These are phyloP conservation scores for Phyllopteryx taeniolatus DNA, from an alignment of 2,113 vertebrate species.

Conservation along the genomic window DNA sequence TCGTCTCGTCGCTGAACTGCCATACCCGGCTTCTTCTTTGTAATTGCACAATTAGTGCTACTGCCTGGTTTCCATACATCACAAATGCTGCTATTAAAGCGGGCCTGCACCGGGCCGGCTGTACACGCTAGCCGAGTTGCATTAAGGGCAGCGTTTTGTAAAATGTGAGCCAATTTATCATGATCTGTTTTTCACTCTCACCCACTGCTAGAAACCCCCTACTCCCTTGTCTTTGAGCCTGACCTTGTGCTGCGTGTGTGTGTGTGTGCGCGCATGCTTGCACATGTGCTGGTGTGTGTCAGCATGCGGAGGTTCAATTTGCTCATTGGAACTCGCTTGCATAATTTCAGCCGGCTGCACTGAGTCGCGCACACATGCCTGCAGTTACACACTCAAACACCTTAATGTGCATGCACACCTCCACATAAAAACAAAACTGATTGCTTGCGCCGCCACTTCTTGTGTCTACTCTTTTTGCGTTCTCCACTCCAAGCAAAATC, in stretches of 20 bases:
- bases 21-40: constrained; percentile 90
- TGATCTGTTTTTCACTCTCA: constrained; percentile 87
- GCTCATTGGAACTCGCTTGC: constrained; percentile 90
- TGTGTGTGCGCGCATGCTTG: constrained; percentile 23
- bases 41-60: constrained; percentile 99
- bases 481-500: constrained; percentile 75
- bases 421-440: constrained; percentile 58
- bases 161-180: constrained; percentile 96
- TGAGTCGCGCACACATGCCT: constrained; percentile 42
- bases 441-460: constrained; percentile 61
- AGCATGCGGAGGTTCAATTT: constrained; percentile 82
- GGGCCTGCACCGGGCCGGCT: constrained; percentile 54
- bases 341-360: constrained; percentile 85
- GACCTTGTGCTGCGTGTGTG: constrained; percentile 83
- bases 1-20: constrained; percentile 72
- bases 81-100: constrained; percentile 78
- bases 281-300: constrained; percentile 34
- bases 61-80: constrained; percentile 93
- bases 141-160: constrained; percentile 93
- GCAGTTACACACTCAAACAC: constrained; percentile 37
- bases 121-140: constrained; percentile 69
- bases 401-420: constrained; percentile 35
- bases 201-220: constrained; percentile 79
- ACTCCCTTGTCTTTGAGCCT: constrained; percentile 84
- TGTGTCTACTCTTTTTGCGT: constrained; percentile 35